These are phyloP conservation scores for Campylorhamphus procurvoides DNA, from an alignment of 2,113 vertebrate genomes.

Conservation along the genomic window DNA sequence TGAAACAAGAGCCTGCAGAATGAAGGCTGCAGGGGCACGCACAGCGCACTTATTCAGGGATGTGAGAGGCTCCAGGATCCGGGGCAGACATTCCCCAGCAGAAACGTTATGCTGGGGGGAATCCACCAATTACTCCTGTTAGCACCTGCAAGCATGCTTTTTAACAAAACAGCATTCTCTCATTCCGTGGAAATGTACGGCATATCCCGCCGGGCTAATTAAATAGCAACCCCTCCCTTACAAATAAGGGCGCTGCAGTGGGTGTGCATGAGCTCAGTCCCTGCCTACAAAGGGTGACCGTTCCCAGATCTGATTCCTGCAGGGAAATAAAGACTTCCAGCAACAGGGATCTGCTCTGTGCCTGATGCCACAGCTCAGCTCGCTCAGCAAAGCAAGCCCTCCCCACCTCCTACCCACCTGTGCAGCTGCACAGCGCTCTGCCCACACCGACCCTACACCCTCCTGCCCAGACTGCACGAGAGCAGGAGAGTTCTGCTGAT, in stretches of 20 bases:
- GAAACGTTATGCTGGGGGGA: background rate
- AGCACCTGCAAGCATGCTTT: slow-evolving; percentile 28
- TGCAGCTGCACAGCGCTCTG: background rate
- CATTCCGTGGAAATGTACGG: background rate
- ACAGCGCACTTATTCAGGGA: background rate
- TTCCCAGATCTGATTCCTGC: background rate
- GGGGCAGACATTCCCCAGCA: slow-evolving; percentile 1
- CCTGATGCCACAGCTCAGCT: background rate
- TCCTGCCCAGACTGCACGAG: background rate
- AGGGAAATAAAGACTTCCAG: background rate
- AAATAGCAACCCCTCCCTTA: background rate
- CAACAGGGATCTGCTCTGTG: background rate
- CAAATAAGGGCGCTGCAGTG: background rate
- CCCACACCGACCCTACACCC: background rate
- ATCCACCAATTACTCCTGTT: slow-evolving; percentile 38
- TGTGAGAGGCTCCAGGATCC: background rate
- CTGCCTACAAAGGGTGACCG: background rate
- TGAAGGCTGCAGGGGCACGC: background rate
- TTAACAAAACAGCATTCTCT: slow-evolving; percentile 44
- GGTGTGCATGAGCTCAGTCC: background rate
- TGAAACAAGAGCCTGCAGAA: background rate
- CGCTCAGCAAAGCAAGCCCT: background rate
- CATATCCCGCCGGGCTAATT: background rate
- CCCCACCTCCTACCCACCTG: background rate
- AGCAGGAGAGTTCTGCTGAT: background rate